phyloP scores from a whole-genome alignment of 2,888 invertebrate species.

The Agonum fuliginosum region DNA sequence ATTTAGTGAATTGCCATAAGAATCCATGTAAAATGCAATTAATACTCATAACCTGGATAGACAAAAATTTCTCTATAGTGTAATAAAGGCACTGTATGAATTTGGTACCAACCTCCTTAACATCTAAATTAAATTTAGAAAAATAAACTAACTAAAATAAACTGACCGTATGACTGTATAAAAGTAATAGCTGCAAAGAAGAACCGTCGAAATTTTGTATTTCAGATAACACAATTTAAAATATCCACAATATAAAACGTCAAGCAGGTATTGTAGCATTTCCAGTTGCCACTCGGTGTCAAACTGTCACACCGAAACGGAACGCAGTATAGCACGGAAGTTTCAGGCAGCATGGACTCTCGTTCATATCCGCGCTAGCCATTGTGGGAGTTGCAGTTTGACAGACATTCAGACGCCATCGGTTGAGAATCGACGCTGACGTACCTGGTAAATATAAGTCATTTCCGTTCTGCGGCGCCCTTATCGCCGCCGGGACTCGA shows the following conservation, averaged over 20 bases:
- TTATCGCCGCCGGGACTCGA: background rate
- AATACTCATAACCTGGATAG: too few species aligned
- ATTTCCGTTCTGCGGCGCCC: slow-evolving; percentile 15
- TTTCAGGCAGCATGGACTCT: slow-evolving; percentile 15
- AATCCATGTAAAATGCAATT: too few species aligned
- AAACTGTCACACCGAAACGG: slow-evolving; percentile 5
- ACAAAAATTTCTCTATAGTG: too few species aligned
- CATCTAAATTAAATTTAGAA: too few species aligned
- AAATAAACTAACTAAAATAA: too few species aligned
- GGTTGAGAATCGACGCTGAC: slow-evolving; percentile 26
- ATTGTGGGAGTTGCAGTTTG: slow-evolving; percentile 53
- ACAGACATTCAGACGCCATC: slow-evolving; percentile 35
- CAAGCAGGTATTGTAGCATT: background rate
- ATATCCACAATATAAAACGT: background rate
- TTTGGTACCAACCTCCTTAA: too few species aligned
- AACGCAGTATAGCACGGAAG: slow-evolving; percentile 28
- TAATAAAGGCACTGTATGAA: too few species aligned
- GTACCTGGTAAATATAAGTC: slow-evolving; percentile 52
- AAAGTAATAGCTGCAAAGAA: too few species aligned
- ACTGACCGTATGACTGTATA: too few species aligned
- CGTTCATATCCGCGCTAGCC: slow-evolving; percentile 47
- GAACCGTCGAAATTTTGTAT: too few species aligned
- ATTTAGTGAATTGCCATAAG: too few species aligned
- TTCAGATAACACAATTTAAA: background rate
- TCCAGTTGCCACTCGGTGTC: background rate